Conservation (phyloP, 1,140 invertebrate genomes). For the Bacillus rossius region DNA sequence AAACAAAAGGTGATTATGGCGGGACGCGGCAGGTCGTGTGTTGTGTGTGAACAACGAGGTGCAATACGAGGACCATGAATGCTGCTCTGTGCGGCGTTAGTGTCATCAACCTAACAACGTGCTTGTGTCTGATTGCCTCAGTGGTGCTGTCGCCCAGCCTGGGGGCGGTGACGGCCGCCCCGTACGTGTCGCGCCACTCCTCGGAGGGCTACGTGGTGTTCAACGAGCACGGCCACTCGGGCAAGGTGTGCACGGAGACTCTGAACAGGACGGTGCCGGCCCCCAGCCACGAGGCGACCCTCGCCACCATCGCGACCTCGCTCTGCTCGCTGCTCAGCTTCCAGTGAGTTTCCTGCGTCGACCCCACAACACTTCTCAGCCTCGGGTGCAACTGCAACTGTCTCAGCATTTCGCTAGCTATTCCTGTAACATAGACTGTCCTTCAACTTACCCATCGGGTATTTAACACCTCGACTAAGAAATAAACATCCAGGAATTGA, state of each 20-base stretch:
- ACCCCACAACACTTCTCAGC: not conserved
- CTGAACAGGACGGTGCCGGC: constrained; percentile 50
- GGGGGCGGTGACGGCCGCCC: constrained; percentile 50
- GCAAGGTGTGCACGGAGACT: constrained; percentile 74
- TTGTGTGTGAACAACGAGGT: too few species aligned
- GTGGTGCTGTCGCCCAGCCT: constrained; percentile 68
- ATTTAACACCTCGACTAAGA: too few species aligned
- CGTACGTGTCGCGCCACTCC: constrained; percentile 59
- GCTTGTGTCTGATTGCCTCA: constrained; percentile 42
- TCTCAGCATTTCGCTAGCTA: not conserved
- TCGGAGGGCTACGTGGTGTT: constrained; percentile 73
- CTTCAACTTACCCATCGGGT: too few species aligned
- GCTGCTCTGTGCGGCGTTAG: too few species aligned
- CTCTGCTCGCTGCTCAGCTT: constrained; percentile 69
- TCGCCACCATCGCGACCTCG: constrained; percentile 65
- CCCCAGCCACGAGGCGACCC: constrained; percentile 46
- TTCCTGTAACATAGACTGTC: too few species aligned
- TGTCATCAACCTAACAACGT: too few species aligned
- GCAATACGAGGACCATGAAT: too few species aligned
- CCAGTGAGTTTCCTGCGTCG: constrained; percentile 50
- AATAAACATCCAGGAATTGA: too few species aligned
- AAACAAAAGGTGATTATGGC: too few species aligned
- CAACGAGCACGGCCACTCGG: constrained; percentile 71
- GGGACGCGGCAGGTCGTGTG: too few species aligned
- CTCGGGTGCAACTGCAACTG: not conserved